Evolutionary conservation across 2,888 invertebrate species (phyloP).

Genomic region (Platycheirus albimanus): DNA sequence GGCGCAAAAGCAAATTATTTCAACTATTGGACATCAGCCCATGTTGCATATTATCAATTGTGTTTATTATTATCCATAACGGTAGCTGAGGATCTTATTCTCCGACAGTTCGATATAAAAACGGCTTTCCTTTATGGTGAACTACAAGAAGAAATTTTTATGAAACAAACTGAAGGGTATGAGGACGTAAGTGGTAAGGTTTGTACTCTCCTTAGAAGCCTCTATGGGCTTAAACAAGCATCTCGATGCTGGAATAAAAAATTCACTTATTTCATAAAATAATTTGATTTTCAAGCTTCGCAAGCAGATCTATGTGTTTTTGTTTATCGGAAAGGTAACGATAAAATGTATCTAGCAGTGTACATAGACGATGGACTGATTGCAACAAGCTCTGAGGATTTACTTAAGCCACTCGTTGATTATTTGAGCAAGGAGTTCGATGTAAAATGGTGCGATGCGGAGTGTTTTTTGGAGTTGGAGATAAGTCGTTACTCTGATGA

Average conservation of each 20-base stretch:
- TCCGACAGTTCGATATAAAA: conserved; percentile 63
- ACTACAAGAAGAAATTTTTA: conserved; percentile 55
- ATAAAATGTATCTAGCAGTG: conserved; percentile 1
- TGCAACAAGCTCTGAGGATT: conserved; percentile 6
- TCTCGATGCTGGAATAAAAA: conserved; percentile 75
- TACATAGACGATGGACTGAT: conserved; percentile 8
- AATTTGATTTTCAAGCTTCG: conserved; percentile 1
- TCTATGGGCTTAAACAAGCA: conserved; percentile 76
- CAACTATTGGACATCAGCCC: no score
- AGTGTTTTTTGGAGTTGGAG: conserved; percentile 2
- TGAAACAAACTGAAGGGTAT: conserved; percentile 58
- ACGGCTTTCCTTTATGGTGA: conserved; percentile 51
- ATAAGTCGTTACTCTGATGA: background rate
- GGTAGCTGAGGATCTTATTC: conserved; percentile 32
- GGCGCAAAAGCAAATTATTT: no score
- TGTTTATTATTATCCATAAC: conserved; percentile 75
- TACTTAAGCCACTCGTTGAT: background rate
- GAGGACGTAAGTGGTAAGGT: conserved; percentile 43
- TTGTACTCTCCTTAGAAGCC: conserved; percentile 70
- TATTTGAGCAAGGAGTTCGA: no score
- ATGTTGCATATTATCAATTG: no score
- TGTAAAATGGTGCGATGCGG: conserved; percentile 12
- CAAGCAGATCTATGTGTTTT: conserved; percentile 8
- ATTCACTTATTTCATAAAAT: conserved; percentile 52
- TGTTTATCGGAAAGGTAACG: conserved; percentile 4